phyloP scores from a whole-genome alignment of 2,888 invertebrate species.

The Taenaris catops region DNA sequence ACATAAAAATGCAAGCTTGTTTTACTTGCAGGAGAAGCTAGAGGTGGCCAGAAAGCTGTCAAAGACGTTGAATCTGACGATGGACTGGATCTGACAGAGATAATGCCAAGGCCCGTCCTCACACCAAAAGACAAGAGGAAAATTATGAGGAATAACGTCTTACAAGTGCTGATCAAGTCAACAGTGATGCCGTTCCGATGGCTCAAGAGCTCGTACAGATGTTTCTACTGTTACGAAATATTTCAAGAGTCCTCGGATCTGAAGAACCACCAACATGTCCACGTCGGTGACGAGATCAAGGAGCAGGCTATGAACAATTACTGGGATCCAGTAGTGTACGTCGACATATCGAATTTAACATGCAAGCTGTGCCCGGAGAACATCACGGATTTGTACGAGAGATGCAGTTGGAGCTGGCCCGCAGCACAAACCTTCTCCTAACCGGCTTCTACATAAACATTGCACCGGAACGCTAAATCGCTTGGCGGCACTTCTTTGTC shows the following conservation, averaged over 20 bases:
- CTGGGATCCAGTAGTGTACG: constrained; percentile 64
- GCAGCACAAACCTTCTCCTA: no score
- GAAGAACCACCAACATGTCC: constrained; percentile 49
- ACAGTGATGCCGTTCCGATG: constrained; percentile 67
- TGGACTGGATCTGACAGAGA: constrained; percentile 12
- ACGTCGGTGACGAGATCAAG: constrained; percentile 46
- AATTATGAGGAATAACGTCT: constrained; percentile 57
- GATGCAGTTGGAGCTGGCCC: no score
- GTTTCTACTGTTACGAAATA: constrained; percentile 71
- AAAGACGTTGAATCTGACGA: constrained; percentile 21
- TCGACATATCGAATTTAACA: constrained; percentile 51
- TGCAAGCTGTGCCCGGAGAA: constrained; percentile 53
- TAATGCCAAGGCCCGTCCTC: constrained; percentile 24
- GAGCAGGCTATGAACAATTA: constrained; percentile 61
- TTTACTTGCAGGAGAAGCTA: constrained; percentile 67
- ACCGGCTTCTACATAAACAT: no score
- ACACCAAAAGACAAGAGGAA: constrained; percentile 50
- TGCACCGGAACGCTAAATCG: no score
- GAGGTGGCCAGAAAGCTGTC: constrained; percentile 50
- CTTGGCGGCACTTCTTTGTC: no score
- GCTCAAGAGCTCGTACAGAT: constrained; percentile 67
- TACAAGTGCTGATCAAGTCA: constrained; percentile 53
- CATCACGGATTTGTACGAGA: constrained; percentile 49
- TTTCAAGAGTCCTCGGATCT: constrained; percentile 60
- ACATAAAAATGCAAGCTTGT: constrained; percentile 36